Percentiles rank a stretch among this genome's conserved stretches.
These are phyloP conservation scores for Oophaga sylvatica DNA, from an alignment of 2,797 vertebrate genomes.

Conservation along the genomic window DNA sequence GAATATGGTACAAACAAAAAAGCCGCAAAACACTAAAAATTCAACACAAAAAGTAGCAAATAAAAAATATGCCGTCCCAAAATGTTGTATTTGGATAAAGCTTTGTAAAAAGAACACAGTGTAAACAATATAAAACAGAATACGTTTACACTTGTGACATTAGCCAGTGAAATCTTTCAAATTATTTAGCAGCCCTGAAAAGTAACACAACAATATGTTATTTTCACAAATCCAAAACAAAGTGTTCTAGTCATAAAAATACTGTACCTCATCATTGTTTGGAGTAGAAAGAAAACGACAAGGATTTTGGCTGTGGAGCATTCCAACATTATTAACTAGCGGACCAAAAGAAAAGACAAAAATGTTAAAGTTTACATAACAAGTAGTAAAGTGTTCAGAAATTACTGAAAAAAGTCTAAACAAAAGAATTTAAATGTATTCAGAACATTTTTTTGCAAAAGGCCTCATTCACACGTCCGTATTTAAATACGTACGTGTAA, in stretches of 20 bases:
- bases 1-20: too few species aligned
- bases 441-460: neutral
- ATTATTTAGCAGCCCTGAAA: neutral
- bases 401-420: too few species aligned
- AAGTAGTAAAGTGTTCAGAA: neutral
- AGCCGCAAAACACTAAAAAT: too few species aligned
- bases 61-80: too few species aligned
- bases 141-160: neutral
- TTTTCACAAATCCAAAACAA: neutral
- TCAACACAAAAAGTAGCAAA: too few species aligned
- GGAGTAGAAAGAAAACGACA: slow-evolving; percentile 73
- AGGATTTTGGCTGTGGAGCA: slow-evolving; percentile 75
- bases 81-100: too few species aligned
- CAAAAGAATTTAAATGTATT: neutral
- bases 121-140: too few species aligned
- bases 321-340: slow-evolving; percentile 88
- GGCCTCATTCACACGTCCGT: too few species aligned
- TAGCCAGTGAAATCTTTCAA: neutral
- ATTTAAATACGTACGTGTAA: too few species aligned
- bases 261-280: slow-evolving; percentile 78
- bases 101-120: too few species aligned
- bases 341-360: neutral
- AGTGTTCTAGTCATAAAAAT: neutral
- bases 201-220: neutral
- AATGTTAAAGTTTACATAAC: neutral